Conservation (phyloP, 2,797 vertebrate species). For the Scyliorhinus canicula region DNA sequence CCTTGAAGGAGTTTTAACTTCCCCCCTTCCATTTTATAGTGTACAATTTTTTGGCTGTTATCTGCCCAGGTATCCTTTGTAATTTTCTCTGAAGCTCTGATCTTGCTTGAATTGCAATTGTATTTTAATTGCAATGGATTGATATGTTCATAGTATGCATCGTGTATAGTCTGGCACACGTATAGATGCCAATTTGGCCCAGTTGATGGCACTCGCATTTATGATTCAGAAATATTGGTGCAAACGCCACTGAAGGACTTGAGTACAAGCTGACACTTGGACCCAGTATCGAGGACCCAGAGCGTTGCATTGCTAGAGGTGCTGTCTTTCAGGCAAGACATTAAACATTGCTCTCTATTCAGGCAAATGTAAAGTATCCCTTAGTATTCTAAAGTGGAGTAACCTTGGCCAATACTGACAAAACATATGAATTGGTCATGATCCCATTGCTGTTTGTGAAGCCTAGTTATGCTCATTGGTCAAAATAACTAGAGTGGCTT, state of each 20-base stretch:
- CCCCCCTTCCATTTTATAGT: too few relatives aligned
- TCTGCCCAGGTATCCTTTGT: neutral
- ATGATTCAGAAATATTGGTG: neutral
- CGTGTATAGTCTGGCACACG: neutral
- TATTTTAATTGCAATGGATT: neutral
- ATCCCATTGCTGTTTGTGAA: neutral
- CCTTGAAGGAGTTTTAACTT: neutral
- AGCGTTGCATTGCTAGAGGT: neutral
- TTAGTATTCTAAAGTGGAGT: neutral
- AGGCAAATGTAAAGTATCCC: neutral
- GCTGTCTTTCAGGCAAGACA: neutral
- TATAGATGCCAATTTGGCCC: neutral
- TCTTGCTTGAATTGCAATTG: neutral
- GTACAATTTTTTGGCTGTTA: neutral
- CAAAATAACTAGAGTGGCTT: neutral
- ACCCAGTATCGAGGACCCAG: neutral
- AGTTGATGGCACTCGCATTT: neutral
- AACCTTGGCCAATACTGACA: neutral
- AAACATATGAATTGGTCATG: neutral
- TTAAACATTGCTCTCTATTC: neutral
- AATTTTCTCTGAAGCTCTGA: neutral
- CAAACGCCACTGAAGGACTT: neutral
- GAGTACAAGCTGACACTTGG: neutral
- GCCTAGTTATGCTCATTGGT: neutral
- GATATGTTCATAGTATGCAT: neutral